Conservation (phyloP, 2,888 invertebrate genomes). For the Dryocosmus kuriphilus region DNA sequence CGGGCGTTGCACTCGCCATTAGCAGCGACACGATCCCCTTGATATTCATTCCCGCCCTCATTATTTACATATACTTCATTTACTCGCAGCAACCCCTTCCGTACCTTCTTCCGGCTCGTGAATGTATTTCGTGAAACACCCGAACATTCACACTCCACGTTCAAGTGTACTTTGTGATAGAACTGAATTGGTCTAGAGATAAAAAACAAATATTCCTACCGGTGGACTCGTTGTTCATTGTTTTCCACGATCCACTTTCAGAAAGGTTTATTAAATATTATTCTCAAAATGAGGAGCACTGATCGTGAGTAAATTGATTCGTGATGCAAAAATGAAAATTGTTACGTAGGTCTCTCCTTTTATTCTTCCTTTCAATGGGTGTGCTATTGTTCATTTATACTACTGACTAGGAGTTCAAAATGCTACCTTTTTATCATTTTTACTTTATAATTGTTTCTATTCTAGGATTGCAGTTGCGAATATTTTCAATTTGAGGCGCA, state of each 20-base stretch:
- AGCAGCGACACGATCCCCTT: conserved; percentile 56
- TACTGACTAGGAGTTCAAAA: too few relatives aligned
- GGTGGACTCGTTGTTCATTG: conserved; percentile 28
- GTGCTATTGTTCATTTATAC: too few relatives aligned
- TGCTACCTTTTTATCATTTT: too few relatives aligned
- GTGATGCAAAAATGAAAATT: too few relatives aligned
- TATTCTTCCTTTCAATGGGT: too few relatives aligned
- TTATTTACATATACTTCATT: conserved; percentile 73
- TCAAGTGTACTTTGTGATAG: conserved; percentile 39
- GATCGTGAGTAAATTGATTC: neutral
- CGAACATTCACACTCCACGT: conserved; percentile 38
- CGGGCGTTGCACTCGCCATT: conserved; percentile 63
- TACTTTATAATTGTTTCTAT: too few relatives aligned
- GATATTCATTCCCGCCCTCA: conserved; percentile 72
- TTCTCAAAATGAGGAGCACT: conserved; percentile 3
- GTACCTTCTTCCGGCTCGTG: conserved; percentile 38
- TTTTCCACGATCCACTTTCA: conserved; percentile 12
- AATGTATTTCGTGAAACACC: conserved; percentile 39
- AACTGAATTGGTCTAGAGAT: conserved; percentile 39
- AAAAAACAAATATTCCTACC: conserved; percentile 35
- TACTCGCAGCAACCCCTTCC: conserved; percentile 54
- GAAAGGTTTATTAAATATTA: conserved; percentile 2
- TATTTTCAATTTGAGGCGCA: too few relatives aligned
- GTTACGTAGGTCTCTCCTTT: too few relatives aligned
- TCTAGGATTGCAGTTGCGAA: too few relatives aligned